Base-by-base conservation (phyloP, 2,888 invertebrate genomes). In the Pediacus dermestoides region DNA sequence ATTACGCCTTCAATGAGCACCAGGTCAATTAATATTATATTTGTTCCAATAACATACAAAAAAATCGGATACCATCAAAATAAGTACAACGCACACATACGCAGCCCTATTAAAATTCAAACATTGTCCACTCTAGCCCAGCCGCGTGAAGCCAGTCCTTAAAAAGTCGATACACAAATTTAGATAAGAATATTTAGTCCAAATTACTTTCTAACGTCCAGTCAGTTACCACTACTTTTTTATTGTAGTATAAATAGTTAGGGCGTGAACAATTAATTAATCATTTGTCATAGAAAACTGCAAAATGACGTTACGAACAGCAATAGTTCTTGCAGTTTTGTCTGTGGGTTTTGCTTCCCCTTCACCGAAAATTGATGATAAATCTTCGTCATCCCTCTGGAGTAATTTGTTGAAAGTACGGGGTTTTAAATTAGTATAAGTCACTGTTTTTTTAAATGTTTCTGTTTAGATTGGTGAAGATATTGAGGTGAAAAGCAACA, bases 391-490 rank as follows among this genome's bases (percentile, higher is more conserved):
- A n/a, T 28, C 28, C 3, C n/a, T 10, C 3, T 28, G 28, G 28
- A 14, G 14, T 4, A 11, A 28, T 7, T 11, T 28, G 14, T 13
- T 28, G 4, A 4, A 28, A 9, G 28, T 28, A 9, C 4, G 26
- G 4, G 4, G 6, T n/a, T n/a, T n/a, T n/a, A n/a, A n/a, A n/a
- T n/a, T n/a, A 9, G 4, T 9, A 26, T 9, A 11, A 28, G 7
- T 28, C 14, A 28, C 3, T 7, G 3, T 28, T 23, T 7, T 28
- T 3, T 28, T 3, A 28, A 13, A 9, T 7, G 4, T 6, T 28
- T 7, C 4, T n/a, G n/a, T 28, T 30, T 22, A 54, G 54, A 28
- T 45, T 35, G 50, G 49, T 25, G 48, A 49, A 7, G 36, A 44
- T 30, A 49, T 53, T 25, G 37, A 48, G 14, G 36, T 54, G 1